Evolutionary conservation across 2,888 invertebrate species (phyloP).

Genomic region (Clusia tigrina): DNA sequence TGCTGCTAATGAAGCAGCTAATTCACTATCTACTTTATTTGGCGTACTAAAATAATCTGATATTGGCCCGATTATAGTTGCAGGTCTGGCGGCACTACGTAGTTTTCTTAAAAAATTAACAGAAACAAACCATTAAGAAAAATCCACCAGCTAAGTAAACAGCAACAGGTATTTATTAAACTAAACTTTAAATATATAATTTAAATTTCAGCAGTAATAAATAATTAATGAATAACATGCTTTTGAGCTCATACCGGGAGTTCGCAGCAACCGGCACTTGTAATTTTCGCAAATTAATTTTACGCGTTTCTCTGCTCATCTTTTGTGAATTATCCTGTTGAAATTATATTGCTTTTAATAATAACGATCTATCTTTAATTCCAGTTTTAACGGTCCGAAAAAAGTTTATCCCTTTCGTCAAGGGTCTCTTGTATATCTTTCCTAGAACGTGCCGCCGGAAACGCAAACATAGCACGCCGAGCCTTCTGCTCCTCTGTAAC

Average conservation of each 20-base stretch:
- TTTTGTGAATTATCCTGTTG: too few relatives aligned
- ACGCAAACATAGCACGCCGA: constrained; percentile 47
- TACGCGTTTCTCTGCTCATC: constrained; percentile 56
- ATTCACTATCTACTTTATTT: constrained; percentile 22
- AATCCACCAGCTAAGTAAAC: background rate
- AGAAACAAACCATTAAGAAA: constrained; percentile 31
- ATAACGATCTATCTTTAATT: too few relatives aligned
- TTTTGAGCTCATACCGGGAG: constrained; percentile 47
- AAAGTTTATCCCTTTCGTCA: constrained; percentile 45
- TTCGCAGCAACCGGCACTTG: constrained; percentile 42
- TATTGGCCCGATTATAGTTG: constrained; percentile 36
- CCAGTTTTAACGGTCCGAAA: constrained; percentile 43
- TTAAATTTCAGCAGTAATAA: constrained; percentile 21
- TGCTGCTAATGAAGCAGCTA: too few relatives aligned
- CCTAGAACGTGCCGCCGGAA: constrained; percentile 44
- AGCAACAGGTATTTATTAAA: constrained; percentile 30
- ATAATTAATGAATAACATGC: constrained; percentile 16
- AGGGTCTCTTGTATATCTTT: constrained; percentile 47
- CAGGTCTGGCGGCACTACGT: constrained; percentile 31
- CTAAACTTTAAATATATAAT: constrained; percentile 31
- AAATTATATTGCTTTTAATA: too few relatives aligned
- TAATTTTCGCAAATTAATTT: constrained; percentile 55
- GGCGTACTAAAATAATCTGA: constrained; percentile 47
- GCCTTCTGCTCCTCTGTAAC: constrained; percentile 50
- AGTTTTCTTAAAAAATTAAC: constrained; percentile 41